These are phyloP conservation scores for Andrena haemorrhoa DNA, from an alignment of 2,888 invertebrate genomes.

Conservation along the genomic window DNA sequence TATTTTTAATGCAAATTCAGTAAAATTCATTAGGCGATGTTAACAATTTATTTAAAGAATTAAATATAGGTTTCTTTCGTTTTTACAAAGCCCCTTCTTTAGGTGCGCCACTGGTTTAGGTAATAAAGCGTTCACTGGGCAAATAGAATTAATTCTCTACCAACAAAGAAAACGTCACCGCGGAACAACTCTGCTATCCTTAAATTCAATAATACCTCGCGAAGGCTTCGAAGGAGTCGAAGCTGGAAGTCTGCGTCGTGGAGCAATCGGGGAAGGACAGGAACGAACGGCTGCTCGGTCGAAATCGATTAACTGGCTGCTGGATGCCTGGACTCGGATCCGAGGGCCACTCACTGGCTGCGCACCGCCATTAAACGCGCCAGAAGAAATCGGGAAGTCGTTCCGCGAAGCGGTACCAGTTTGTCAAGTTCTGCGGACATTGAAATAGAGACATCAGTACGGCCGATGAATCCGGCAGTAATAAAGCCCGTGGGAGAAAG, in stretches of 20 bases:
- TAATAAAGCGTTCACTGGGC: too few relatives aligned
- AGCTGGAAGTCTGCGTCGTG: background rate
- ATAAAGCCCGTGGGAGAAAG: conserved; percentile 18
- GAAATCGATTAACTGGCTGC: conserved; percentile 6
- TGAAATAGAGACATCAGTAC: conserved; percentile 60
- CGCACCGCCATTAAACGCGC: conserved; percentile 26
- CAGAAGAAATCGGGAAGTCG: conserved; percentile 38
- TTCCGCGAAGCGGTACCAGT: conserved; percentile 41
- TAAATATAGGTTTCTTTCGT: too few relatives aligned
- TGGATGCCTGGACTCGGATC: conserved; percentile 1
- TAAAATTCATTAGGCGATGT: too few relatives aligned
- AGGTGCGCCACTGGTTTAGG: background rate
- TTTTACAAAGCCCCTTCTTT: too few relatives aligned
- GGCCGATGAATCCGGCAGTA: conserved; percentile 42
- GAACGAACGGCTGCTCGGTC: background rate
- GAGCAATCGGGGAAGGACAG: background rate
- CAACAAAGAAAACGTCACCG: too few relatives aligned
- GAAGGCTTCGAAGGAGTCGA: background rate
- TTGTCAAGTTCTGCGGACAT: conserved; percentile 44
- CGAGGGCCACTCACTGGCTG: background rate
- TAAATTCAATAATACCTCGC: too few relatives aligned
- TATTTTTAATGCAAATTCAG: too few relatives aligned
- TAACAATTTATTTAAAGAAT: too few relatives aligned
- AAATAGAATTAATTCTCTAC: too few relatives aligned
- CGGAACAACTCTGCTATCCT: too few relatives aligned